phyloP scores from a whole-genome alignment of 2,888 invertebrate genomes.

The Brenthis hecate region DNA sequence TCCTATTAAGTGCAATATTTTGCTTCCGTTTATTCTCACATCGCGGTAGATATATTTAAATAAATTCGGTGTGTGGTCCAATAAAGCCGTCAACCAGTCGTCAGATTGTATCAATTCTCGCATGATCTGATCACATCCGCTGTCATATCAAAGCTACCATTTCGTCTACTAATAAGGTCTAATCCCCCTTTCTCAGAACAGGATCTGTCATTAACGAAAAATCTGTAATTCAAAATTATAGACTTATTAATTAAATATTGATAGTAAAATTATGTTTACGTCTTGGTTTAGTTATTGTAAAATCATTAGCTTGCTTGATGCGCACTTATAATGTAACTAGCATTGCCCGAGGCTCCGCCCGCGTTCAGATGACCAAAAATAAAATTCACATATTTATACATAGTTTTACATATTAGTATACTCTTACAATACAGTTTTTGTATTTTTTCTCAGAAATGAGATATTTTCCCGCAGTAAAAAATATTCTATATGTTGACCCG shows the following conservation, averaged over 20 bases:
- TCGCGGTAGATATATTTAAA: constrained; percentile 9
- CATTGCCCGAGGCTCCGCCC: no score
- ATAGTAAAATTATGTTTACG: neutral
- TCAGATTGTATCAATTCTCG: constrained; percentile 61
- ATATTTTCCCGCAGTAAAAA: no score
- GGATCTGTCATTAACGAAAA: constrained; percentile 10
- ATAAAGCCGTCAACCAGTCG: constrained; percentile 58
- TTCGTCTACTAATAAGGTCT: constrained; percentile 33
- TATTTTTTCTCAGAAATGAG: no score
- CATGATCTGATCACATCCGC: constrained; percentile 45
- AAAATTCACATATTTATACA: no score
- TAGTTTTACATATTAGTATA: no score
- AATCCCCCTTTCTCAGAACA: constrained; percentile 19
- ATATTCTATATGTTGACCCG: no score
- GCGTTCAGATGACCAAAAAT: no score
- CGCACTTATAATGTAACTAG: neutral
- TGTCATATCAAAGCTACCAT: constrained; percentile 55
- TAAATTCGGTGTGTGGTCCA: constrained; percentile 57
- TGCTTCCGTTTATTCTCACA: neutral
- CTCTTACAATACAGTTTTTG: no score
- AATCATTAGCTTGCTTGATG: neutral
- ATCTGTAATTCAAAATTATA: neutral
- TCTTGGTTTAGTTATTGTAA: neutral
- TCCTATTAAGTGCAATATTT: neutral
- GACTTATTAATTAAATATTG: neutral